Percentiles rank a stretch among this genome's conserved stretches.
These are phyloP conservation scores for Bubo bubo DNA, from an alignment of 2,113 vertebrate species.

Conservation along the genomic window DNA sequence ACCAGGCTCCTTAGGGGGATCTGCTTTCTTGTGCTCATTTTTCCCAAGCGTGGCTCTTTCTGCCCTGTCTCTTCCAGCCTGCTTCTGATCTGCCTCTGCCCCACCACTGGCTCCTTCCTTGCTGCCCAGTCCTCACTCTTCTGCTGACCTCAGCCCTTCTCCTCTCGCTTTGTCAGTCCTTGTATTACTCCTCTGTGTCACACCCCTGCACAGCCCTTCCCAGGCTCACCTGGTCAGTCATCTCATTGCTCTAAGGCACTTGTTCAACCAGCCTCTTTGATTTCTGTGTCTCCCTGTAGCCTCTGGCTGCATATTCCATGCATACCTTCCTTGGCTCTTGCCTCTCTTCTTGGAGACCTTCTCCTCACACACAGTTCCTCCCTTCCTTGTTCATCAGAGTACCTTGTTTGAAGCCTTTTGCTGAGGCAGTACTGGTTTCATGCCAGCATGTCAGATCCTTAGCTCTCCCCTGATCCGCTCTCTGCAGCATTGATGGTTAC, in stretches of 20 bases:
- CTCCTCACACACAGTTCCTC: neutral
- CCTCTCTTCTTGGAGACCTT: neutral
- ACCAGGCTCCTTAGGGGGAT: neutral
- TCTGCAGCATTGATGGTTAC: neutral
- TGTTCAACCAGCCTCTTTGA: neutral
- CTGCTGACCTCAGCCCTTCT: neutral
- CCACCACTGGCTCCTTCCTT: rapidly evolving
- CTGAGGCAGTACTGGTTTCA: neutral
- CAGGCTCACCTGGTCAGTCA: neutral
- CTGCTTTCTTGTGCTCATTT: neutral
- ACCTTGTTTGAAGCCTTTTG: neutral
- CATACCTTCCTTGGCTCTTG: neutral
- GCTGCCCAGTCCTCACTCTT: neutral
- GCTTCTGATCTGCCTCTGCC: neutral
- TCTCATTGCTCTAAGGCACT: neutral
- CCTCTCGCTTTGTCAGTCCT: neutral
- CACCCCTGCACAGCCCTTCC: neutral
- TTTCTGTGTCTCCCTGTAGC: neutral
- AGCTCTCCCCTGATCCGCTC: neutral
- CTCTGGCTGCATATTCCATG: neutral
- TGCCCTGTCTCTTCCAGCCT: neutral
- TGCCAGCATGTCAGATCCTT: neutral
- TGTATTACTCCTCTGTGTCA: neutral
- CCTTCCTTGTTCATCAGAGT: neutral
- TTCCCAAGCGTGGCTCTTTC: neutral